Percentiles rank a stretch among this genome's conserved stretches.
These are phyloP conservation scores for Drosophila nigricruria DNA, from an alignment of 2,888 invertebrate genomes.

Conservation along the genomic window DNA sequence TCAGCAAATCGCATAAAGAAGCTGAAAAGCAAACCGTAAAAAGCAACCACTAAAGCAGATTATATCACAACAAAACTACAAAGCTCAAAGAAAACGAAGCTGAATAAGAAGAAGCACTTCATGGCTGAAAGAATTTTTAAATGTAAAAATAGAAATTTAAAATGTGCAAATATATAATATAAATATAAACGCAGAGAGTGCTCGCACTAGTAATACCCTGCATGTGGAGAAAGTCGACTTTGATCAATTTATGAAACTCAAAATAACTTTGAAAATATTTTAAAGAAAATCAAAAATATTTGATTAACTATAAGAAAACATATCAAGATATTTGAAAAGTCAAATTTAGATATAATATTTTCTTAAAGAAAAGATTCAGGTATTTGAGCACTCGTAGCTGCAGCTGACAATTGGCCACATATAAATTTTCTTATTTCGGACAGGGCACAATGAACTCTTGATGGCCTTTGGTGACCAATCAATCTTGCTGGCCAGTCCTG, in stretches of 20 bases:
- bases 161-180: too few species aligned
- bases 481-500: constrained; percentile 46
- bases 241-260: not conserved
- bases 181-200: too few species aligned
- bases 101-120: not conserved
- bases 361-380: too few species aligned
- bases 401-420: constrained; percentile 20
- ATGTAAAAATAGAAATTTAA: not conserved
- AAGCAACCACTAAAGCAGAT: constrained; percentile 18
- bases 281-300: too few species aligned
- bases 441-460: constrained; percentile 17
- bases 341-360: too few species aligned
- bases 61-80: constrained; percentile 1
- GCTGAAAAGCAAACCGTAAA: constrained; percentile 6
- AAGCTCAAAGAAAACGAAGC: not conserved
- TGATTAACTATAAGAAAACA: too few species aligned
- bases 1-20: constrained; percentile 19
- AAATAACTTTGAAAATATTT: not conserved
- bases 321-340: too few species aligned
- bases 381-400: not conserved
- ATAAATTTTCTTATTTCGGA: constrained; percentile 47
- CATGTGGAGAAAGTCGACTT: too few species aligned
- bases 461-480: constrained; percentile 56
- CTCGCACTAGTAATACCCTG: not conserved
- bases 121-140: not conserved